These are phyloP conservation scores for Myrmecophaga tridactyla DNA, from an alignment of 2,113 vertebrate genomes.

Conservation along the genomic window DNA sequence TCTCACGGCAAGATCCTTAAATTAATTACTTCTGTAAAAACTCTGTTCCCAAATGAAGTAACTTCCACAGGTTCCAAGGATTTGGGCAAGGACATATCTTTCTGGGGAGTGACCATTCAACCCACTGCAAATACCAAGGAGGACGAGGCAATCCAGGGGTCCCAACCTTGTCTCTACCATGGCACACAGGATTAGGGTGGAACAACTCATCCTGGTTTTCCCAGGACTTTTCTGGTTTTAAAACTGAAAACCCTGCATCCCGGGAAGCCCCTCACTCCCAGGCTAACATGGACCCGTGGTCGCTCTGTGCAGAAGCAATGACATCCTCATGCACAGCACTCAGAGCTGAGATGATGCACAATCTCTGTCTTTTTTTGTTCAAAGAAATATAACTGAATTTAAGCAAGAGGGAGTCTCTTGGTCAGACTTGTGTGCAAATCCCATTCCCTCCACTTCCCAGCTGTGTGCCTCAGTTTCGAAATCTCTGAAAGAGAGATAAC, in stretches of 20 bases:
- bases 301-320: background rate
- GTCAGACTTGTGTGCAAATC: background rate
- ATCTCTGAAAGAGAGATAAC: background rate
- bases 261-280: background rate
- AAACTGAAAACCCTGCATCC: background rate
- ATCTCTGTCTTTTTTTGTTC: background rate
- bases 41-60: background rate
- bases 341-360: background rate
- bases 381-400: background rate
- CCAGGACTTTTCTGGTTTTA: background rate
- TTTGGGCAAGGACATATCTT: too few relatives aligned
- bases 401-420: background rate
- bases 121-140: background rate
- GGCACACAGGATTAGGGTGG: background rate
- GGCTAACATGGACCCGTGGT: background rate
- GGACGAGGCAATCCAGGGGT: background rate
- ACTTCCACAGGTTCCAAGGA: background rate
- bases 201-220: background rate
- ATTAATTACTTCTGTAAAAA: background rate
- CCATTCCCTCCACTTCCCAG: background rate
- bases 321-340: background rate
- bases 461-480: background rate
- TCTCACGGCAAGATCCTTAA: background rate
- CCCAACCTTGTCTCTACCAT: background rate
- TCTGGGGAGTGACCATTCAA: background rate